A percentile compares a stretch with the other conserved stretches of the same genome.
Conservation (phyloP, 1,140 invertebrate genomes). For the Lepidurus apus region DNA sequence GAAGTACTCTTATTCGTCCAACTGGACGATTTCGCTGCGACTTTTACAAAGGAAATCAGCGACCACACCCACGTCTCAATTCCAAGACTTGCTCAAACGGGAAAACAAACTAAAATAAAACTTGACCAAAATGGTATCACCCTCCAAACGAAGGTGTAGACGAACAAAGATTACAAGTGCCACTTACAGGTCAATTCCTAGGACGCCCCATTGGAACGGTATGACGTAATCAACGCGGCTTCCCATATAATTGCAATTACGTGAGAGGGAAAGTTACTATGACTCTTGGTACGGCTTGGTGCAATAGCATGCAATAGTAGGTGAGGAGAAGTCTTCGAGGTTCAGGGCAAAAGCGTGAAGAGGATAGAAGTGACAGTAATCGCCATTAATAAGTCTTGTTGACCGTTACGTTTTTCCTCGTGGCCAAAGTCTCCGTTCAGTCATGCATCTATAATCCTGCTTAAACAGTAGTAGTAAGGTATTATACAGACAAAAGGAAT, state of each 20-base stretch:
- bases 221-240: neutral
- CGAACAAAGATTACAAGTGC: neutral
- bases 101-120: neutral
- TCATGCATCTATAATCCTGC: constrained; percentile 15
- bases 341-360: constrained; percentile 4
- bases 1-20: neutral
- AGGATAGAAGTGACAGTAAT: constrained; percentile 12
- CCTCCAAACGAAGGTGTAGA: too few relatives aligned
- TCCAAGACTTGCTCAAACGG: neutral
- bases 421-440: neutral
- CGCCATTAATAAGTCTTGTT: neutral
- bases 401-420: neutral
- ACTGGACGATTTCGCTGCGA: neutral
- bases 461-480: neutral
- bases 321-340: neutral
- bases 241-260: constrained; percentile 14
- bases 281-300: neutral
- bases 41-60: neutral
- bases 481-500: too few relatives aligned
- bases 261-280: constrained; percentile 15
- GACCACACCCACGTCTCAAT: neutral
- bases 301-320: neutral
- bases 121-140: too few relatives aligned
- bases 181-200: neutral
- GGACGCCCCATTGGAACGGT: neutral